Percentiles rank a stretch among this genome's conserved stretches.
Conservation (phyloP, 1,140 invertebrate species). For the Brachionus calyciflorus region DNA sequence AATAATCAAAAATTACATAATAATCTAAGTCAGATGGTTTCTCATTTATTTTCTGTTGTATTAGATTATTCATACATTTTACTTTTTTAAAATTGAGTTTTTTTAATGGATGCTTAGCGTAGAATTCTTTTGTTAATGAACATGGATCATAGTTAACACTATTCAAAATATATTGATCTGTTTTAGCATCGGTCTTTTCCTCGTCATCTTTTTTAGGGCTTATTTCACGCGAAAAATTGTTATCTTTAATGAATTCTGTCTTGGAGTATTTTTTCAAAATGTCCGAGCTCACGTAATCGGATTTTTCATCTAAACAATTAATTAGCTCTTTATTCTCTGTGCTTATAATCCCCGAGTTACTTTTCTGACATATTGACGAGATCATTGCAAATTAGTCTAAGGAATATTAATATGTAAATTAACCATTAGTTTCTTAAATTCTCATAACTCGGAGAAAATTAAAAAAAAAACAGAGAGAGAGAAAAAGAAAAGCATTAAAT, state of each 20-base stretch:
- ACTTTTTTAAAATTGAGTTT: conserved; percentile 31
- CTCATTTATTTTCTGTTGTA: conserved; percentile 35
- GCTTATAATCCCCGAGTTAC: neutral
- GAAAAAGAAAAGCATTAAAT: conserved; percentile 6
- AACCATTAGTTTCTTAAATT: conserved; percentile 5
- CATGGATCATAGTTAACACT: neutral
- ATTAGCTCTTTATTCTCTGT: neutral
- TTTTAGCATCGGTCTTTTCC: neutral
- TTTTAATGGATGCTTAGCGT: conserved; percentile 16
- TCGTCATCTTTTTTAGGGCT: neutral
- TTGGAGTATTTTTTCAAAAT: neutral
- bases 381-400: conserved; percentile 26
- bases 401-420: too few relatives aligned
- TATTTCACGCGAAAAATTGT: too few relatives aligned
- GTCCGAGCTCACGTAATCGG: neutral
- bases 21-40: conserved; percentile 11
- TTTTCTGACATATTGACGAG: conserved; percentile 23
- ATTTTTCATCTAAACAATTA: neutral
- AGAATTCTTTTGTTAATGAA: conserved; percentile 4
- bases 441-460: neutral
- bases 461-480: neutral
- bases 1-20: conserved; percentile 11
- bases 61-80: conserved; percentile 26
- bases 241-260: neutral
- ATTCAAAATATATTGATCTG: too few relatives aligned